phyloP scores from a whole-genome alignment of 1,140 invertebrate genomes.

The Rhynchophorus ferrugineus region DNA sequence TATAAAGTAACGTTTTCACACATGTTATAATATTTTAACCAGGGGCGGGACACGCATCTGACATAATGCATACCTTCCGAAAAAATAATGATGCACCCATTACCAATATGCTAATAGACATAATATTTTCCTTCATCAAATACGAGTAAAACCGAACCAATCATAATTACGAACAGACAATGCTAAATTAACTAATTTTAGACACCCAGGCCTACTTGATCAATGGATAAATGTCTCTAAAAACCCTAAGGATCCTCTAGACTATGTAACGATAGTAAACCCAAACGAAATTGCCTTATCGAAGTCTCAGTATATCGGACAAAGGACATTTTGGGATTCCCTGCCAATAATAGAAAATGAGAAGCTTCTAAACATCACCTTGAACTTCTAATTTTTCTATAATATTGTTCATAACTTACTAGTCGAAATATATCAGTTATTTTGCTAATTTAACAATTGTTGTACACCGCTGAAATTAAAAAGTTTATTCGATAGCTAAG shows the following conservation, averaged over 20 bases:
- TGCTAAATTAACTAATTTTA: neutral
- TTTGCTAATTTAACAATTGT: no score
- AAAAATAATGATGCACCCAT: neutral
- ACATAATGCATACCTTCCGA: neutral
- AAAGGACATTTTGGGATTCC: neutral
- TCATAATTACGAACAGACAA: neutral
- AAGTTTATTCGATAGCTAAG: no score
- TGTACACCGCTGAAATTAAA: no score
- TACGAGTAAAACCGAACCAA: neutral
- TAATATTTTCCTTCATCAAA: neutral
- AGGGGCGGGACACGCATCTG: neutral
- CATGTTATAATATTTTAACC: neutral
- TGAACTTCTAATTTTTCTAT: neutral
- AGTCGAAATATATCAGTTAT: no score
- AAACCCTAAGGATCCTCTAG: neutral
- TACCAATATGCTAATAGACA: neutral
- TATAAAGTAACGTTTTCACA: neutral
- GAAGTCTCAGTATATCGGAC: neutral
- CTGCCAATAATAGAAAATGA: neutral
- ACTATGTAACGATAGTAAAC: neutral
- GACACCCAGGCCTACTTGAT: neutral
- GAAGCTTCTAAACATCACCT: neutral
- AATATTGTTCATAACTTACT: no score
- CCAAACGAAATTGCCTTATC: neutral
- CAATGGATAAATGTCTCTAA: neutral